Conservation (phyloP, 2,797 vertebrate species). For the Fistularia tabacaria region DNA sequence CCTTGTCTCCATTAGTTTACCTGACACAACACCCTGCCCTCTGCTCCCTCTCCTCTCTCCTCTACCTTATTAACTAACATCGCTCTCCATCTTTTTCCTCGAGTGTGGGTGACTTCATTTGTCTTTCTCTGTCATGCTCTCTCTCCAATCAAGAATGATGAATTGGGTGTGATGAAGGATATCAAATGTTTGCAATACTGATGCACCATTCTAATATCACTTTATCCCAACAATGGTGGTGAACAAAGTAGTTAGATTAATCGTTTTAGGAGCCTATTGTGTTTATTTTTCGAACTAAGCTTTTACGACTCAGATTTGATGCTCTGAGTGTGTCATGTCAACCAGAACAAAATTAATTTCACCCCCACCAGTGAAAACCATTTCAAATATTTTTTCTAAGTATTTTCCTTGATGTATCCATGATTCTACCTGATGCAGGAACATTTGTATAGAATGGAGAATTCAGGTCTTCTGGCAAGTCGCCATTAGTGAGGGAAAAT, state of each 20-base stretch:
- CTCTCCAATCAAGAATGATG: slow-evolving; percentile 69
- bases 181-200: slow-evolving; percentile 54
- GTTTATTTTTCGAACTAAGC: slow-evolving; percentile 56
- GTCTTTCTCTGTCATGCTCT: slow-evolving; percentile 37
- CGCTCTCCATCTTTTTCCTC: slow-evolving; percentile 25
- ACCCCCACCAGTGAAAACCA: slow-evolving; percentile 1
- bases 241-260: slow-evolving; percentile 13
- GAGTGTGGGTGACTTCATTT: slow-evolving; percentile 41
- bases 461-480: slow-evolving; percentile 32
- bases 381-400: neutral
- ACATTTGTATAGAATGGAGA: slow-evolving; percentile 29
- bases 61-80: slow-evolving; percentile 51
- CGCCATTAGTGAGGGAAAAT: slow-evolving; percentile 40
- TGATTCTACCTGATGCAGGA: slow-evolving; percentile 13
- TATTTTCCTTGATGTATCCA: slow-evolving; percentile 7
- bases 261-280: slow-evolving; percentile 29
- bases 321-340: slow-evolving; percentile 40
- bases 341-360: slow-evolving; percentile 29
- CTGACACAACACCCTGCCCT: slow-evolving; percentile 59
- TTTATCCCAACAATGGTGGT: slow-evolving; percentile 17
- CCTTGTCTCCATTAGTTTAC: slow-evolving; percentile 71
- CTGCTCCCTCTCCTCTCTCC: slow-evolving; percentile 34
- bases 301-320: slow-evolving; percentile 30
- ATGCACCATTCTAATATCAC: slow-evolving; percentile 44
- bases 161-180: slow-evolving; percentile 60